phyloP scores from a whole-genome alignment of 2,113 vertebrate genomes.

The Phalacrocorax carbo region DNA sequence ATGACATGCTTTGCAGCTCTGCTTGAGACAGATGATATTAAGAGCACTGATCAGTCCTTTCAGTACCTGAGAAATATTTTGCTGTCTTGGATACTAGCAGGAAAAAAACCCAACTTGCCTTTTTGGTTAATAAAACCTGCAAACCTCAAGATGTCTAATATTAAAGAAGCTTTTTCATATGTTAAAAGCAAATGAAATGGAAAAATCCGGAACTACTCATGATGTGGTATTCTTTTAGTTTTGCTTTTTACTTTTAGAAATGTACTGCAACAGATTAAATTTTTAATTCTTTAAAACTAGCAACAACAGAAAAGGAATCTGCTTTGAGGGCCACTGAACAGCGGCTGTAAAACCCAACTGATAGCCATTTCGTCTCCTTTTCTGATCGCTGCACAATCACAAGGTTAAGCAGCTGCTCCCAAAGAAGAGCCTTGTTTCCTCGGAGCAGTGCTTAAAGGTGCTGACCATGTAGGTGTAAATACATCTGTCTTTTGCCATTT shows the following conservation, averaged over 20 bases:
- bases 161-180: background rate
- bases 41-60: background rate
- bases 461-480: constrained; percentile 91
- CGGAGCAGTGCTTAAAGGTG: constrained; percentile 79
- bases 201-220: background rate
- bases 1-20: constrained; percentile 17
- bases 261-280: background rate
- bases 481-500: constrained; percentile 85
- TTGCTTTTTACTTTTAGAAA: background rate
- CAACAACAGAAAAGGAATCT: background rate
- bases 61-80: constrained; percentile 30
- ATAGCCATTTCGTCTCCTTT: background rate
- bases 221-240: rapidly evolving
- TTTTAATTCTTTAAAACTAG: background rate
- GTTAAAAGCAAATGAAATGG: background rate
- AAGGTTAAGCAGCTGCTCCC: constrained; percentile 84
- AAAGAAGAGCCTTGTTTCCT: constrained; percentile 71
- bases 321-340: background rate
- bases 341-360: background rate
- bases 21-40: constrained; percentile 5
- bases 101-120: background rate
- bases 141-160: background rate
- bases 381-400: constrained; percentile 14
- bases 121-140: background rate
- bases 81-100: background rate